Evolutionary conservation across 2,797 vertebrate genomes (phyloP), one percentile per base, ranked within the genome.

Genomic region (Sus cebifrons): DNA sequence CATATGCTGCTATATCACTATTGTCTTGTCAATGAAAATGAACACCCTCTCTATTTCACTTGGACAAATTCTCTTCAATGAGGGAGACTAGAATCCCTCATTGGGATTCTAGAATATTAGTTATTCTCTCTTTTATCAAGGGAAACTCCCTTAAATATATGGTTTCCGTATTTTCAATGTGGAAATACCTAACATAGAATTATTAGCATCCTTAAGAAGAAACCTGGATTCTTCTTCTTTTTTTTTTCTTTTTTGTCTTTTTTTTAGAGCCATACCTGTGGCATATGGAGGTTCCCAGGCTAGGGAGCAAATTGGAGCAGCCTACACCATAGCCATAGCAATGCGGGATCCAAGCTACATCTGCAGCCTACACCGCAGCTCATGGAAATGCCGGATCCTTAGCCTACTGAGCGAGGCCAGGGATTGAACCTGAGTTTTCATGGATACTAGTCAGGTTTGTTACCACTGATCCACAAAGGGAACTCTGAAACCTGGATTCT

Each of bases 171-270:
- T 49, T 75, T 78, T 32, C 17, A 49, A 90, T 78, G 77, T 89
- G 64, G 52, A 94, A 87, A 49, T 92, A 77, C 6, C 74, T 71
- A 86, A 60, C 25, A 88, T 25, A 90, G 58, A 83, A 86, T 85
- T 90, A 73, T 25, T 60, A 6, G 21, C 70, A 23, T 75, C 9
- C 23, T 85, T 67, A 3, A 73, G 44, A 60, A 79, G 60, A 87
- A 91, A 83, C 29, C 36, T 75, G 17, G 36, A 36, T 36, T 36
- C 36, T 36, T 36, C 36, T 36, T 36, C 36, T 36, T 36, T 36
- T 36, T 36, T 36, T 36, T 36, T 3, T 36, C 36, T 36, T 36
- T 36, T 36, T 32, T 32, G 32, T 32, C 32, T 32, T 36, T 36
- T 36, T 36, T 36, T 36, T 36, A 36, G 36, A 36, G 36, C 36